phyloP scores from a whole-genome alignment of 2,797 vertebrate species.

The Arvicola amphibius region DNA sequence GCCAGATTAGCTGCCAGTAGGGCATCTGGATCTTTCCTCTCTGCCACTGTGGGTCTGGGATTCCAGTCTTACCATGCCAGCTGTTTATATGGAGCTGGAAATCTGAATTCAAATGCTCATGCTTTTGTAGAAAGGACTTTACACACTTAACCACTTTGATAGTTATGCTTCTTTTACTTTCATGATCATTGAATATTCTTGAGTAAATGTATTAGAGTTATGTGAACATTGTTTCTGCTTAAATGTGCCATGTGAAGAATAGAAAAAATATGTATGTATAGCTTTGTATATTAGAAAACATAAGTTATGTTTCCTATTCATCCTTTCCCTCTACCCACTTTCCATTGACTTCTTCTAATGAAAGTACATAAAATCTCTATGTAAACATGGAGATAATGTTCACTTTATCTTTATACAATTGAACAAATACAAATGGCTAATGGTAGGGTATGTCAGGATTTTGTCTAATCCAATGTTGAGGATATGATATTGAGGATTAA shows the following conservation, averaged over 20 bases:
- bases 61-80: no score
- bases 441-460: background rate
- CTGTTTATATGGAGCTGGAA: background rate
- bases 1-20: background rate
- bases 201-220: background rate
- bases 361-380: background rate
- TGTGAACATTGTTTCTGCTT: background rate
- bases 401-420: background rate
- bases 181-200: background rate
- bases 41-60: background rate
- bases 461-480: background rate
- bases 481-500: no score
- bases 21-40: no score
- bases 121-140: background rate
- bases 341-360: background rate
- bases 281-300: background rate
- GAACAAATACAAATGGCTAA: background rate
- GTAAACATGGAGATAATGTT: background rate
- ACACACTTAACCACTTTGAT: background rate
- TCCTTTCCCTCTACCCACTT: fast-evolving
- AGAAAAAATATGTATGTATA: background rate
- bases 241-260: background rate
- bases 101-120: background rate
- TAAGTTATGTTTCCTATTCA: background rate
- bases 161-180: background rate